Base-by-base conservation (phyloP, 2,113 vertebrate species). In the Plectropomus leopardus region DNA sequence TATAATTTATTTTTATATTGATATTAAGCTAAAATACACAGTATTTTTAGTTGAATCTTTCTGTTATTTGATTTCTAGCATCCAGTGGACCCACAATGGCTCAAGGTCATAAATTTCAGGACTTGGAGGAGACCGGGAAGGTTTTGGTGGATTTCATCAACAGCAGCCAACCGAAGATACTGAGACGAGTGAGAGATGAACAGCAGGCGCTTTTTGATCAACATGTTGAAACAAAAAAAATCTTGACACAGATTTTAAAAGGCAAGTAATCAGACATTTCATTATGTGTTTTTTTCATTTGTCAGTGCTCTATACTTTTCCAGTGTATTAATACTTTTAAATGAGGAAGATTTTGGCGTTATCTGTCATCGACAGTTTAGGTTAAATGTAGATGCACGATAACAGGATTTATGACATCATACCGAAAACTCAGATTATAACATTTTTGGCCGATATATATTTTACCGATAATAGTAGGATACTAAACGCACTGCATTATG, bases 91-190 rank as follows among this genome's bases (percentile, higher is more conserved):
- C 19, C 68, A 48, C 26, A 4, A 93, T 93, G 92, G 60, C 84
- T 34, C 86, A 88, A 28, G 48, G 68, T 34, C 71, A 82, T 16
- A 90, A 91, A 16, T 92, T 91, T 10, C 77, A 89, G 17, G 93
- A 93, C 23, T n/a, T 95, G 70, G 92, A 89, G 87, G 92, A 94
- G 76, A 86, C 78, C 0, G 90, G 89, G 2, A 86, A 91, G 59
- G 28, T 23, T 0, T 7, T 95, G 48, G 51, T 94, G 23, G 57
- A 28, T 14, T 74, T 90, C 28, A 90, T 96, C 71, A 86, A 88
- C 77, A 94, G 89, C 91, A 90, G 85, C 77, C 86, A 92, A 4
- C 85, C 55, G 0, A 92, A 93, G 44, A 84, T 78, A 1, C 77
- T 93, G 68, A 73, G 3, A 24, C 69, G n/a, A 8, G 72, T 92